phyloP scores from a whole-genome alignment of 2,797 vertebrate genomes.

The Eutrigla gurnardus region DNA sequence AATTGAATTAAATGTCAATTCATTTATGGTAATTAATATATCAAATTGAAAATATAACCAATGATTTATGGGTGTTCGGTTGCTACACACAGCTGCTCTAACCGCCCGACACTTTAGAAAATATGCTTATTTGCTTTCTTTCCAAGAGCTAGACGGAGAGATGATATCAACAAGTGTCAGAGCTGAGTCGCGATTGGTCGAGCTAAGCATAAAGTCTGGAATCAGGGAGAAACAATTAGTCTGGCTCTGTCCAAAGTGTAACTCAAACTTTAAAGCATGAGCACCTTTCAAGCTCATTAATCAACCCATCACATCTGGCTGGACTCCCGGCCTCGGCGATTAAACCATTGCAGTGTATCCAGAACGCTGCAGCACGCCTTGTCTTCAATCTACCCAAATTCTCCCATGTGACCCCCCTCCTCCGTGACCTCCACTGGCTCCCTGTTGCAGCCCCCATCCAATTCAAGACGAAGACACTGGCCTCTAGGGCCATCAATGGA shows the following conservation, averaged over 20 bases:
- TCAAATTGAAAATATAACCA: not conserved
- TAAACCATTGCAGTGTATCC: too few relatives aligned
- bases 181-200: not conserved
- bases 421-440: too few relatives aligned
- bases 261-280: not conserved
- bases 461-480: too few relatives aligned
- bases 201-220: conserved; percentile 7
- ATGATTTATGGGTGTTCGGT: not conserved
- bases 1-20: conserved; percentile 4
- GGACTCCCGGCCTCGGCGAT: too few relatives aligned
- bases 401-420: too few relatives aligned
- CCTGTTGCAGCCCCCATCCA: too few relatives aligned
- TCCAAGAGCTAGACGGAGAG: not conserved
- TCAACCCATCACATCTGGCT: not conserved
- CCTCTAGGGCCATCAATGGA: too few relatives aligned
- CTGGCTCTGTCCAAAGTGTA: not conserved
- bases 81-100: not conserved
- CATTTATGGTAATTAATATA: not conserved
- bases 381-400: too few relatives aligned
- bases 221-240: not conserved
- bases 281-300: not conserved
- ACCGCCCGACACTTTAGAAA: not conserved
- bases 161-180: not conserved
- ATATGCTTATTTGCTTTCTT: not conserved
- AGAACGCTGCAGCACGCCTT: too few relatives aligned